Conservation (phyloP, 1,140 invertebrate genomes). For the Nephila pilipes region DNA sequence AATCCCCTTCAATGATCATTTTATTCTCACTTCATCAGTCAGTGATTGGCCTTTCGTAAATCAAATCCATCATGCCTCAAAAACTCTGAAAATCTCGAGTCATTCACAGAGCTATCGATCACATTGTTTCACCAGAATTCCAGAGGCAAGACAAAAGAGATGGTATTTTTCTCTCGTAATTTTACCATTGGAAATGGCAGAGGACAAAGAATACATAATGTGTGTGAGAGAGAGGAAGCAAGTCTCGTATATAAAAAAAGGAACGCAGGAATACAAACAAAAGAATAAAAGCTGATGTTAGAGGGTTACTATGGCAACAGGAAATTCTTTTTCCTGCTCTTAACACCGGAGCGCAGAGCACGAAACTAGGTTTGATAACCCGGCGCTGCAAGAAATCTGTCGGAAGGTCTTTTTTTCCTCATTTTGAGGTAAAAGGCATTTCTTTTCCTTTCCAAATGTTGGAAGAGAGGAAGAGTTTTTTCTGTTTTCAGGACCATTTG, state of each 20-base stretch:
- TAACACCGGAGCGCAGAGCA: not conserved
- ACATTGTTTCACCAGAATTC: not conserved
- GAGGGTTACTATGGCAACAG: not conserved
- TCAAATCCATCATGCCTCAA: no score
- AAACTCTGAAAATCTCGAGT: no score
- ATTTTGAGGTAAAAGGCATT: not conserved
- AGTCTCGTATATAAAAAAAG: not conserved
- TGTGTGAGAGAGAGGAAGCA: no score
- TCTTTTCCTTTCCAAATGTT: not conserved
- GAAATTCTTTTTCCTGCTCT: not conserved
- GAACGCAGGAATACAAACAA: not conserved
- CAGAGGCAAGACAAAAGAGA: not conserved
- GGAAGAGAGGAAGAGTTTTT: not conserved
- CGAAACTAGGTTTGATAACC: not conserved
- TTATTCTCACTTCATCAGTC: no score
- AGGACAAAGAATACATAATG: not conserved
- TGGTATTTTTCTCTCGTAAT: not conserved
- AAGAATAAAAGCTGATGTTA: not conserved
- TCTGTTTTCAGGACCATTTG: not conserved
- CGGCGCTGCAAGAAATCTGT: not conserved
- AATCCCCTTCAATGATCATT: no score
- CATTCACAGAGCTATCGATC: no score
- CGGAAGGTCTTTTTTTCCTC: not conserved
- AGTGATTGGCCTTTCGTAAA: no score
- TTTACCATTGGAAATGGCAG: not conserved